Conservation (phyloP, 2,797 vertebrate genomes). For the Pantherophis alleghaniensis region DNA sequence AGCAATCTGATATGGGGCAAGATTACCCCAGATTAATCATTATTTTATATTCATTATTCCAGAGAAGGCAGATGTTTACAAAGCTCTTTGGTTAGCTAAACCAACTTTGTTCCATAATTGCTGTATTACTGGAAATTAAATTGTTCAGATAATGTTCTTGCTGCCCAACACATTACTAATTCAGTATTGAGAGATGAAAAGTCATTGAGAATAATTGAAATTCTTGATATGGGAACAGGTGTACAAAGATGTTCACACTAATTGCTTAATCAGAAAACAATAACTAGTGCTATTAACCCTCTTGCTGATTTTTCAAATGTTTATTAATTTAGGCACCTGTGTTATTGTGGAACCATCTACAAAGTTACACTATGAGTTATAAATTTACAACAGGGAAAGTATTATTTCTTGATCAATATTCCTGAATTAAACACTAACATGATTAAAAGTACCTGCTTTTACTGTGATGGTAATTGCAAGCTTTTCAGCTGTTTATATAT, state of each 20-base stretch:
- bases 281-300: conserved; percentile 76
- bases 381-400: conserved; percentile 68
- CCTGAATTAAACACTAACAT: conserved; percentile 54
- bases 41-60: not conserved
- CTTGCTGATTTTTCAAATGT: conserved; percentile 79
- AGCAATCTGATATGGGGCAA: not conserved
- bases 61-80: conserved; percentile 47
- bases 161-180: conserved; percentile 53
- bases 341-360: conserved; percentile 68
- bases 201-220: conserved; percentile 62
- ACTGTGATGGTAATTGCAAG: conserved; percentile 69
- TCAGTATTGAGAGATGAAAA: conserved; percentile 63
- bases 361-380: conserved; percentile 58
- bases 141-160: conserved; percentile 45
- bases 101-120: conserved; percentile 59
- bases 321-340: conserved; percentile 83
- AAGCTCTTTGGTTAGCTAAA: conserved; percentile 54
- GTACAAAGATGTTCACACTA: conserved; percentile 73
- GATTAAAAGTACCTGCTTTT: conserved; percentile 67
- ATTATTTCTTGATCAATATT: conserved; percentile 59
- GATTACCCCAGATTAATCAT: not conserved
- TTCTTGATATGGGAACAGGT: conserved; percentile 73
- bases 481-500: conserved; percentile 62
- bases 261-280: conserved; percentile 85
- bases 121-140: conserved; percentile 11